Conservation (phyloP, 2,113 vertebrate genomes). For the Datnioides undecimradiatus region DNA sequence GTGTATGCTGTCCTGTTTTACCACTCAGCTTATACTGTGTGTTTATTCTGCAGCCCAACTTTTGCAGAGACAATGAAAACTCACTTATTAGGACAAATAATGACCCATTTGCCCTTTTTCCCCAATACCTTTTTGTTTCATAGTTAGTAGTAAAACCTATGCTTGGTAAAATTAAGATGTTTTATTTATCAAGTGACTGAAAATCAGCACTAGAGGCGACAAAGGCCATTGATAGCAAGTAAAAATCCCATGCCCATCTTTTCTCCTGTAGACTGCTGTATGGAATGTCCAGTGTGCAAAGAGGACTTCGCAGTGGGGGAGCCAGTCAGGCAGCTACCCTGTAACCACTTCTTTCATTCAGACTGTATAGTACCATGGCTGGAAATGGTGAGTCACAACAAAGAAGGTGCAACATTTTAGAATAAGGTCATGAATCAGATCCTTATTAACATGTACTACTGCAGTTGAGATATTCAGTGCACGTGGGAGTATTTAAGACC, state of each 20-base stretch:
- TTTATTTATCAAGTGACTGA: neutral
- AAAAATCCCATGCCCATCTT: neutral
- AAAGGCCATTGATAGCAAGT: neutral
- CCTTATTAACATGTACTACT: neutral
- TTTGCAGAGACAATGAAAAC: slow-evolving; percentile 6
- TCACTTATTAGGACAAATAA: slow-evolving; percentile 1
- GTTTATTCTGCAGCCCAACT: slow-evolving; percentile 6
- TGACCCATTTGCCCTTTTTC: neutral
- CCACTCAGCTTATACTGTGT: slow-evolving; percentile 7
- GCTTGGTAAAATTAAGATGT: neutral
- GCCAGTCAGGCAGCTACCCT: slow-evolving; percentile 94
- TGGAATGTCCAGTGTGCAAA: slow-evolving; percentile 98
- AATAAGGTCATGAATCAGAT: neutral
- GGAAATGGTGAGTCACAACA: slow-evolving; percentile 90
- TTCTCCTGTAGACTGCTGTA: slow-evolving; percentile 85
- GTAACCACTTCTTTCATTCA: slow-evolving; percentile 98
- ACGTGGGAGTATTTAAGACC: neutral
- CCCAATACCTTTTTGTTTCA: neutral
- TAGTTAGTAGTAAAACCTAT: neutral
- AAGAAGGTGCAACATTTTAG: neutral
- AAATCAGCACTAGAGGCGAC: neutral
- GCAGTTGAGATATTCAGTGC: neutral
- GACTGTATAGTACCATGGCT: slow-evolving; percentile 98
- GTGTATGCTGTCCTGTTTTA: slow-evolving; percentile 25
- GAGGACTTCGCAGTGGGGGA: slow-evolving; percentile 93